Conservation (phyloP, 2,888 invertebrate species). For the Apodemia hepburni region DNA sequence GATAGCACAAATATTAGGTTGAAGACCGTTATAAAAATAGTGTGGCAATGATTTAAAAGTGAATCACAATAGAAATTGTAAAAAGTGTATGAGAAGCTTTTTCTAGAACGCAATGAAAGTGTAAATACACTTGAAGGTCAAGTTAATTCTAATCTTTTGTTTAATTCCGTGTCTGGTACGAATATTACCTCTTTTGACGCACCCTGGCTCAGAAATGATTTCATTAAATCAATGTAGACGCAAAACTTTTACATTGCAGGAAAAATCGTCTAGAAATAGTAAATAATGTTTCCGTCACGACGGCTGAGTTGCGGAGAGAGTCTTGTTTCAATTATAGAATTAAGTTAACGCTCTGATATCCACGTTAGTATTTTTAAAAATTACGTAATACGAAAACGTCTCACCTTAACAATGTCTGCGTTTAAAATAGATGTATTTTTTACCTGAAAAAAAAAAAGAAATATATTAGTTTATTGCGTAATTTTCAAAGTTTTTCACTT, state of each 20-base stretch:
- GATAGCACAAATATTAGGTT: background rate
- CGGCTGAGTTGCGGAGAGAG: constrained; percentile 8
- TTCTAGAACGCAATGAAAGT: background rate
- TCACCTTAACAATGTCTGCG: constrained; percentile 14
- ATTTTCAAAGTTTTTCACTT: background rate
- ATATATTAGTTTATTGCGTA: background rate
- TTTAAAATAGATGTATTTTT: background rate
- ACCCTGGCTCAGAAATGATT: background rate
- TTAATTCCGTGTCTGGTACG: constrained; percentile 12
- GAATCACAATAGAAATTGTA: constrained; percentile 1
- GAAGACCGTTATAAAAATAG: background rate
- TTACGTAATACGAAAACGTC: constrained; percentile 9
- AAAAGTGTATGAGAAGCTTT: background rate
- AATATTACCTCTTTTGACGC: background rate
- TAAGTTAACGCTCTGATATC: constrained; percentile 13
- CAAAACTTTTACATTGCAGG: constrained; percentile 12
- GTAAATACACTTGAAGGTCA: background rate
- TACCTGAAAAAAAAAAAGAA: constrained; percentile 2
- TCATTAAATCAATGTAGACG: background rate
- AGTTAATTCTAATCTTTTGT: constrained; percentile 2
- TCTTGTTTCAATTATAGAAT: constrained; percentile 14
- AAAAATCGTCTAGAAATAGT: constrained; percentile 8
- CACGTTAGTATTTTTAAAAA: constrained; percentile 13
- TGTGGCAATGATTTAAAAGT: background rate
- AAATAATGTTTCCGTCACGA: constrained; percentile 15